A percentile compares a stretch with the other conserved stretches of the same genome.
phyloP scores from a whole-genome alignment of 2,888 invertebrate genomes.

The Willowsia nigromaculata region DNA sequence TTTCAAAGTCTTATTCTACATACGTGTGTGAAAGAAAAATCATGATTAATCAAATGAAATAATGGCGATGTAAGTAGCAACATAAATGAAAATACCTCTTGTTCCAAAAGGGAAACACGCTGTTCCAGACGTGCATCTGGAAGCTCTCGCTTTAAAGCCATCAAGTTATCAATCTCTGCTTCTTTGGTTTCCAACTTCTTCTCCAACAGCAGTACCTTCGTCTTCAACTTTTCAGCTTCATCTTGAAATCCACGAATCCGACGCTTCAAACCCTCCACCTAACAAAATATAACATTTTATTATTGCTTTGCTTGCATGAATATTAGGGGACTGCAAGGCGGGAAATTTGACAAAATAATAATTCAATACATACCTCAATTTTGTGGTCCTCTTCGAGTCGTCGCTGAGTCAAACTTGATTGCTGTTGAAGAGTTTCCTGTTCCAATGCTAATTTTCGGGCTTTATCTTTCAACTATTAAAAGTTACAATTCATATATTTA shows the following conservation, averaged over 20 bases:
- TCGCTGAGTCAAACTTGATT: slow-evolving; percentile 7
- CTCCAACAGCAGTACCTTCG: slow-evolving; percentile 62
- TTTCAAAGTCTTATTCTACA: slow-evolving; percentile 66
- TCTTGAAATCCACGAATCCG: slow-evolving; percentile 45
- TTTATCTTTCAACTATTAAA: slow-evolving; percentile 54
- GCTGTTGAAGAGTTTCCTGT: slow-evolving; percentile 54
- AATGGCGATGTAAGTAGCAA: no score
- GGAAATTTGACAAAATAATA: no score
- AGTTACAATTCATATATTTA: slow-evolving; percentile 5
- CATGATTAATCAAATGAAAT: no score
- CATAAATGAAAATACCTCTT: slow-evolving; percentile 68
- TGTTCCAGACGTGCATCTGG: slow-evolving; percentile 57
- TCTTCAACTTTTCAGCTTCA: slow-evolving; percentile 66
- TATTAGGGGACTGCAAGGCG: no score
- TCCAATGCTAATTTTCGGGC: slow-evolving; percentile 59
- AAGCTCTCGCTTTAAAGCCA: slow-evolving; percentile 34
- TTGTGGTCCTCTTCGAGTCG: slow-evolving; percentile 68
- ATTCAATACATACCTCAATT: slow-evolving; percentile 61
- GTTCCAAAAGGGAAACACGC: slow-evolving; percentile 62
- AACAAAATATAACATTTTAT: neutral
- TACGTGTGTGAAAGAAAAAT: no score
- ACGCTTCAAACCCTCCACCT: slow-evolving; percentile 55
- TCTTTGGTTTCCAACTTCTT: slow-evolving; percentile 73
- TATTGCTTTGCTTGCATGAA: neutral
- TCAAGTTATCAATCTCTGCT: slow-evolving; percentile 64